These are phyloP conservation scores for Hypocryptadius cinnamomeus DNA, from an alignment of 2,113 vertebrate species.

Conservation along the genomic window DNA sequence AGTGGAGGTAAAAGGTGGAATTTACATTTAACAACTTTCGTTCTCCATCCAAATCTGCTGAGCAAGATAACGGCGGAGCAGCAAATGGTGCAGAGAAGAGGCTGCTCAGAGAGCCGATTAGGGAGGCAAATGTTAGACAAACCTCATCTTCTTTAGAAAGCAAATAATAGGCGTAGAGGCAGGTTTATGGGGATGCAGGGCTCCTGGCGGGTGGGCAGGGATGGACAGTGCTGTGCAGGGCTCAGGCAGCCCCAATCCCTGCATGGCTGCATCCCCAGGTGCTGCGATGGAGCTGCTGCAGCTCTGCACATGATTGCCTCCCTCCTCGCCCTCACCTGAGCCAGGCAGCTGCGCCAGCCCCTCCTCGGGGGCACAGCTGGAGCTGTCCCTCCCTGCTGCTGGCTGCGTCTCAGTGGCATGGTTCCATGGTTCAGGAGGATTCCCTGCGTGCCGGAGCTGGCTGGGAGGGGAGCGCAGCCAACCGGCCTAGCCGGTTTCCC, in stretches of 20 bases:
- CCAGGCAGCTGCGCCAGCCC: not conserved
- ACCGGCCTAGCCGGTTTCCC: conserved; percentile 37
- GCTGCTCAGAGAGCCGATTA: conserved; percentile 38
- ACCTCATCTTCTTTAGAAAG: conserved; percentile 50
- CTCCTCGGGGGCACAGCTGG: not conserved
- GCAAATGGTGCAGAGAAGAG: conserved; percentile 58
- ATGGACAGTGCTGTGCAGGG: not conserved
- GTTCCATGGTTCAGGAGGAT: not conserved
- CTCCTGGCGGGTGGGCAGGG: not conserved
- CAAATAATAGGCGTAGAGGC: not conserved
- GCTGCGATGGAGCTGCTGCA: not conserved
- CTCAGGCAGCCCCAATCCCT: not conserved
- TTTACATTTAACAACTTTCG: conserved; percentile 57
- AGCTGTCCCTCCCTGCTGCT: not conserved
- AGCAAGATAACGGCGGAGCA: conserved; percentile 36
- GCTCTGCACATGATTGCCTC: not conserved
- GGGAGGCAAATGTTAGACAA: conserved; percentile 57
- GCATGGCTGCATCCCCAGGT: not conserved
- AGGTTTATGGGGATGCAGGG: not conserved
- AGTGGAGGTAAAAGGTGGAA: conserved; percentile 62
- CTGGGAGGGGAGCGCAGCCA: not conserved
- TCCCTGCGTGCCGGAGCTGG: conserved; percentile 5
- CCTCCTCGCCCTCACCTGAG: not conserved
- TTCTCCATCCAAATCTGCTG: conserved; percentile 57
- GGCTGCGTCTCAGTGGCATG: not conserved